A percentile compares a stretch with the other conserved stretches of the same genome.
Conservation (phyloP, 2,797 vertebrate genomes). For the Salarias fasciatus region DNA sequence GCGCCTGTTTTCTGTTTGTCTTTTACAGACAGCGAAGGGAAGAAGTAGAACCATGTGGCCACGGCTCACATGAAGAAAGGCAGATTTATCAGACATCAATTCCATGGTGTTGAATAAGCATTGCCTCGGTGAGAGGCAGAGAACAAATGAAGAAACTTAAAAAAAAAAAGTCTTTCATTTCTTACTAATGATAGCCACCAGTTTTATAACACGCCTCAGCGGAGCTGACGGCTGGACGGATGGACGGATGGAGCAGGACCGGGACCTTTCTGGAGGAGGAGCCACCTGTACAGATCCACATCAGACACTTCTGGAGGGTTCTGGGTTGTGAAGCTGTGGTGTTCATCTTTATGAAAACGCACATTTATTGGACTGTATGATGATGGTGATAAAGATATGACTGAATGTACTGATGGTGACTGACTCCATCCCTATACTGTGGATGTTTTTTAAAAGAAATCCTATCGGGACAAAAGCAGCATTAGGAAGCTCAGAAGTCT, state of each 20-base stretch:
- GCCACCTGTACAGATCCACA: slow-evolving; percentile 38
- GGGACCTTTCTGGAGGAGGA: slow-evolving; percentile 34
- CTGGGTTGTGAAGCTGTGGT: slow-evolving; percentile 22
- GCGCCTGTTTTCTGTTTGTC: slow-evolving; percentile 41
- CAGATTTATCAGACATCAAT: slow-evolving; percentile 95
- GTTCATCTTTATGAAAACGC: slow-evolving; percentile 83
- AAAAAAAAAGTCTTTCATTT: slow-evolving; percentile 81
- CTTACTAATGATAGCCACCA: slow-evolving; percentile 89
- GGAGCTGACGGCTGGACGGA: slow-evolving; percentile 10
- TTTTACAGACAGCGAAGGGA: slow-evolving; percentile 90
- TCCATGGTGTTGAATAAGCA: slow-evolving; percentile 94
- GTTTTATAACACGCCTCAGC: slow-evolving; percentile 88
- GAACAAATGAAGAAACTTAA: slow-evolving; percentile 68
- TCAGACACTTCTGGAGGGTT: slow-evolving; percentile 36
- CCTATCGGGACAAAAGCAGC: slow-evolving; percentile 53
- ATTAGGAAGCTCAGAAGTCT: slow-evolving; percentile 70
- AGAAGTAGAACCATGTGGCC: slow-evolving; percentile 91
- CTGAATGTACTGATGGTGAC: slow-evolving; percentile 93
- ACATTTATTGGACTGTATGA: slow-evolving; percentile 89
- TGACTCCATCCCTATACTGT: slow-evolving; percentile 68
- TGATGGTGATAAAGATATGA: slow-evolving; percentile 79
- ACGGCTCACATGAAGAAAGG: slow-evolving; percentile 90
- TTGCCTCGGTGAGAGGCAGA: slow-evolving; percentile 95
- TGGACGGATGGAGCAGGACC: slow-evolving; percentile 53
- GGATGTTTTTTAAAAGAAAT: slow-evolving; percentile 43